Evolutionary conservation across 1,140 invertebrate genomes (phyloP).

Genomic region (Drosophila micromelanica): DNA sequence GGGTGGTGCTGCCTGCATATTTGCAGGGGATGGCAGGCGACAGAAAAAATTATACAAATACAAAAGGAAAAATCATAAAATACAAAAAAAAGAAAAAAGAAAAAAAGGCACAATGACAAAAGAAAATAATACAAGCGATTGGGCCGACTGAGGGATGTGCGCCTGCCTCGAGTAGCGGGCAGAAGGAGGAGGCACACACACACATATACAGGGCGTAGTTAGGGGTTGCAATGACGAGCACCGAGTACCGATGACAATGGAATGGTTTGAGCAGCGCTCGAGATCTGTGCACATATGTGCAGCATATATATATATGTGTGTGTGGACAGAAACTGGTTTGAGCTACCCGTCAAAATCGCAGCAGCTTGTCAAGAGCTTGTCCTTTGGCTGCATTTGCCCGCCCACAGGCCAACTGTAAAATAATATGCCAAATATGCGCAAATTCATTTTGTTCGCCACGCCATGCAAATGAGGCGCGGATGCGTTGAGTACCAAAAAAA

Average conservation of each 20-base stretch:
- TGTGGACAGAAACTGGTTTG: neutral
- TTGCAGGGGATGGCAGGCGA: constrained; percentile 56
- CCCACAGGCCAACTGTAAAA: constrained; percentile 46
- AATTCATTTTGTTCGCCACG: constrained; percentile 60
- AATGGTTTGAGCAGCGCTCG: constrained; percentile 36
- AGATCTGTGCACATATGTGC: constrained; percentile 67
- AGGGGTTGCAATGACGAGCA: constrained; percentile 72
- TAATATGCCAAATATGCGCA: constrained; percentile 80
- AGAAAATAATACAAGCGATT: constrained; percentile 74
- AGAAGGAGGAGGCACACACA: too few species aligned
- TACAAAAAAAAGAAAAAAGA: constrained; percentile 67
- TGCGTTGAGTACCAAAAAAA: constrained; percentile 8
- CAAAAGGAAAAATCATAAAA: constrained; percentile 73
- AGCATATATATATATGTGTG: constrained; percentile 17
- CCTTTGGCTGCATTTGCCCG: constrained; percentile 14
- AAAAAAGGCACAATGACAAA: constrained; percentile 75
- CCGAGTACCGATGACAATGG: constrained; percentile 68
- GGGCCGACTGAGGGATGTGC: constrained; percentile 52
- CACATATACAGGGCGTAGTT: neutral
- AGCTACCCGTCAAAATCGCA: constrained; percentile 47
- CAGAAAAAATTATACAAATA: constrained; percentile 83
- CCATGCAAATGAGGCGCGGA: constrained; percentile 64
- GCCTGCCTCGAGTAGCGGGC: neutral
- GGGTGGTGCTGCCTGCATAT: constrained; percentile 27
- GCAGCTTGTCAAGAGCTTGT: constrained; percentile 53